Evolutionary conservation across 1,140 invertebrate species (phyloP).

Genomic region (Philopotamus ludificatus): DNA sequence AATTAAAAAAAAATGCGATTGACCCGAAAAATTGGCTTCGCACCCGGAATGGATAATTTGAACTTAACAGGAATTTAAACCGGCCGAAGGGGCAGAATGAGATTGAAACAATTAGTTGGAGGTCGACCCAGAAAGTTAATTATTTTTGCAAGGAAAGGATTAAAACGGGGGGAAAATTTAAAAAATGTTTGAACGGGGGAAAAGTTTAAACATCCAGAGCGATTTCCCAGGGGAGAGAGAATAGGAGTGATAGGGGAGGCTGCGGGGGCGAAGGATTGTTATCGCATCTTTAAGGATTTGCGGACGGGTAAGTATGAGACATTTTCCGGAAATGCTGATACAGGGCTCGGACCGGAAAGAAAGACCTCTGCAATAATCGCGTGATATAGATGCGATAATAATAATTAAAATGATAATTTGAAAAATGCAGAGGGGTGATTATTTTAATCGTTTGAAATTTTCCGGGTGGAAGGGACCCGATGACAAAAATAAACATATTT

Average conservation of each 20-base stretch:
- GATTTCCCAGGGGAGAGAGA: conserved; percentile 40
- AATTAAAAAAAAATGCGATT: conserved; percentile 2
- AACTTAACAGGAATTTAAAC: conserved; percentile 25
- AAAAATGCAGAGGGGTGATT: too few relatives aligned
- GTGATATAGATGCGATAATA: too few relatives aligned
- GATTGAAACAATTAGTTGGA: conserved; percentile 40
- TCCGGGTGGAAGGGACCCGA: too few relatives aligned
- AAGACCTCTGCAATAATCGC: too few relatives aligned
- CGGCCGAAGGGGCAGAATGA: conserved; percentile 24
- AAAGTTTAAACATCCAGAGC: conserved; percentile 38
- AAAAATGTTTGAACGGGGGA: conserved; percentile 34
- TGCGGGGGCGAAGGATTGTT: conserved; percentile 35
- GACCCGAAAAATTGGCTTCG: conserved; percentile 11
- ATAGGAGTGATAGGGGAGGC: not conserved
- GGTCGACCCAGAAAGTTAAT: conserved; percentile 37
- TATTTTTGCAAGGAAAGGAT: conserved; percentile 38
- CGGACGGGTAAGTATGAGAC: conserved; percentile 13
- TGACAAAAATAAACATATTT: too few relatives aligned
- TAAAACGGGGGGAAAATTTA: conserved; percentile 26
- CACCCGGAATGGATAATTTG: conserved; percentile 16
- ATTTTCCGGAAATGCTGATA: conserved; percentile 1
- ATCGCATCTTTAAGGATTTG: conserved; percentile 35
- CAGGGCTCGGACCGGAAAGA: not conserved
- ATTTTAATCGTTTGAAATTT: too few relatives aligned
- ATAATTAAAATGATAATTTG: too few relatives aligned